A percentile compares a stretch with the other conserved stretches of the same genome.
Conservation (phyloP, 2,113 vertebrate genomes). For the Ifrita kowaldi region DNA sequence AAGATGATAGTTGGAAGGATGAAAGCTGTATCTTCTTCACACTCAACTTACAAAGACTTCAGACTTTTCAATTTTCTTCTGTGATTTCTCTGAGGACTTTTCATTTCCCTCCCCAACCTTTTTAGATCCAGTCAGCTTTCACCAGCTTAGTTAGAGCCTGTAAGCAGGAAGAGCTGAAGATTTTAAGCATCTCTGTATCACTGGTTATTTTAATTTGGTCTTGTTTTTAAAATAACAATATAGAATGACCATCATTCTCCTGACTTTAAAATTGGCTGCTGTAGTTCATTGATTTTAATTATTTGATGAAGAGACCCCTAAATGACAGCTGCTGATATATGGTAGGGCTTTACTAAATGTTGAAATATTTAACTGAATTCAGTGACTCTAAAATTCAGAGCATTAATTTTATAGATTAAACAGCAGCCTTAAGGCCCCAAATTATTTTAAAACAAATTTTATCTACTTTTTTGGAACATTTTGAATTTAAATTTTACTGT, state of each 20-base stretch:
- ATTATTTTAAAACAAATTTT: slow-evolving; percentile 34
- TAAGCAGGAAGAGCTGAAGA: not conserved
- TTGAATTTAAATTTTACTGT: slow-evolving; percentile 12
- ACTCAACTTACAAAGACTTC: not conserved
- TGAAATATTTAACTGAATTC: slow-evolving; percentile 54
- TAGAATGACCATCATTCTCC: not conserved
- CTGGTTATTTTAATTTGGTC: not conserved
- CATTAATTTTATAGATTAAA: slow-evolving; percentile 30
- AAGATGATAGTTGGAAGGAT: not conserved
- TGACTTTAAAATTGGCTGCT: not conserved
- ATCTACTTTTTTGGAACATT: not conserved
- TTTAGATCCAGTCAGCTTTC: not conserved
- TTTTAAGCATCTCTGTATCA: not conserved
- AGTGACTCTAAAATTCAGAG: not conserved
- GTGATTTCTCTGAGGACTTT: not conserved
- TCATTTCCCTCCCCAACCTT: not conserved
- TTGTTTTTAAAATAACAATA: not conserved
- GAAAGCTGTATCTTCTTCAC: not conserved
- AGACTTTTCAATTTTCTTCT: not conserved
- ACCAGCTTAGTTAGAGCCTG: not conserved
- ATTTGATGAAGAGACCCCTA: not conserved
- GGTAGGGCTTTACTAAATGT: slow-evolving; percentile 1
- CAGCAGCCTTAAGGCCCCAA: slow-evolving; percentile 1
- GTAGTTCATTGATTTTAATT: not conserved
- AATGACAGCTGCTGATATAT: not conserved